Evolutionary conservation across 2,113 vertebrate species (phyloP).

Genomic region (Rhinopithecus roxellana): DNA sequence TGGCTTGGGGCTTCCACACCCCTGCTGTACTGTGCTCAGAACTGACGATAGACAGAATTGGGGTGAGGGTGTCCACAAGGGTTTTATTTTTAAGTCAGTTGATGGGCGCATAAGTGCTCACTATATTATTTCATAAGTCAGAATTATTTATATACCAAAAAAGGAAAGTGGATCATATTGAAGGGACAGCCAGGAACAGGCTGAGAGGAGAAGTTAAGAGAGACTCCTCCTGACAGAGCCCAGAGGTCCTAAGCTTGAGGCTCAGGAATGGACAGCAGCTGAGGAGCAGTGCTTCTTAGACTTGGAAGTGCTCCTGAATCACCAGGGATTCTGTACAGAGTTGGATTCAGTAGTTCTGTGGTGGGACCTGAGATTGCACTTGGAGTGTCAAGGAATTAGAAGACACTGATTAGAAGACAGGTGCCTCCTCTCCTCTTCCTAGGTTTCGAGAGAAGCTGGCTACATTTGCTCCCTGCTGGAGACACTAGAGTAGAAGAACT

Average conservation of each 20-base stretch:
- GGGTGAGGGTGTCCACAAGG: too few species aligned
- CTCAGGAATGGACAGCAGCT: background rate
- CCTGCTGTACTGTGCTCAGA: background rate
- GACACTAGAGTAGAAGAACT: too few species aligned
- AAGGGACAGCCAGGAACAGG: too few species aligned
- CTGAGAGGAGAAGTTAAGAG: background rate
- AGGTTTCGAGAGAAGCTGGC: background rate
- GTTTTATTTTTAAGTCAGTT: background rate
- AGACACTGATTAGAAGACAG: background rate
- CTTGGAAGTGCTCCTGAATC: background rate
- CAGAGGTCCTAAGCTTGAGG: too few species aligned
- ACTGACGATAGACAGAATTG: background rate
- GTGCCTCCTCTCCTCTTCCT: background rate
- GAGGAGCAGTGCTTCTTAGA: background rate
- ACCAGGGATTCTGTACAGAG: background rate
- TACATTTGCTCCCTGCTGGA: background rate
- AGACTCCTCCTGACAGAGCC: background rate
- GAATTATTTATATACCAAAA: background rate
- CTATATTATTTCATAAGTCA: background rate
- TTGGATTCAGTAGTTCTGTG: background rate
- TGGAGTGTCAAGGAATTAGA: background rate
- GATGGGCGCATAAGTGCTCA: background rate
- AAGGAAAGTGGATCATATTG: background rate
- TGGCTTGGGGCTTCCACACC: rapidly evolving
- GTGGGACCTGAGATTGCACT: background rate